Base-by-base conservation (phyloP, 1,140 invertebrate species). In the Drosophila mauritiana region DNA sequence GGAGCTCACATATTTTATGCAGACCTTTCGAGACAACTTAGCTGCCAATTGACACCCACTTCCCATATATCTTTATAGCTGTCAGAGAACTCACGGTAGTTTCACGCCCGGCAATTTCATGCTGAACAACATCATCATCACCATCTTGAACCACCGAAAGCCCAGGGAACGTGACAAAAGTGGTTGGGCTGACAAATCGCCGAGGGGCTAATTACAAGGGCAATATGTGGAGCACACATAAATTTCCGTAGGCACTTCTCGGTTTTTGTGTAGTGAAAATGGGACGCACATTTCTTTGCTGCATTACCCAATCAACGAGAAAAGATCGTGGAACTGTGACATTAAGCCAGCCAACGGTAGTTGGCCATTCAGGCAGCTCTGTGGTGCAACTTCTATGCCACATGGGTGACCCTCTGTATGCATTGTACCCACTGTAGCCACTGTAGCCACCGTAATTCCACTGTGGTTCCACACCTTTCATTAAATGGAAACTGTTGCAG, bases 401-500 rank as follows among this genome's bases (percentile, higher is more conserved):
- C 22, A 56, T 52, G 80, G 62, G 43, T 79, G 76, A 56, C 80
- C 63, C 54, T 56, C 55, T 42, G 40, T 42, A 42, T 15, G 0
- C 12, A 39, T 12, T 13, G 11, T 11, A 11, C 5, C 4, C 31
- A 61, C 31, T 52, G 61, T 39, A 45, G 58, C 64, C 58, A 61
- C 73, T 73, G 62, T 77, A 57, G 4, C 52, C 31, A 31, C 45
- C 13, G 59, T 43, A 68, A 68, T 65, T 68, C 64, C 64, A 65
- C 64, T 68, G 64, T 64, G 64, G 64, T 68, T 68, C 68, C 69
- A 68, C 53, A 63, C 75, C 73, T 51, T 78, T 69, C 70, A 78
- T 88, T 89, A 84, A 89, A 89, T 84, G 84, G 74, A 80, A 83
- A 78, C 80, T 88, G 83, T 84, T 88, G 83, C 83, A 82, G 48